phyloP scores from a whole-genome alignment of 1,140 invertebrate species.

The Panagrolaimus sp. region DNA sequence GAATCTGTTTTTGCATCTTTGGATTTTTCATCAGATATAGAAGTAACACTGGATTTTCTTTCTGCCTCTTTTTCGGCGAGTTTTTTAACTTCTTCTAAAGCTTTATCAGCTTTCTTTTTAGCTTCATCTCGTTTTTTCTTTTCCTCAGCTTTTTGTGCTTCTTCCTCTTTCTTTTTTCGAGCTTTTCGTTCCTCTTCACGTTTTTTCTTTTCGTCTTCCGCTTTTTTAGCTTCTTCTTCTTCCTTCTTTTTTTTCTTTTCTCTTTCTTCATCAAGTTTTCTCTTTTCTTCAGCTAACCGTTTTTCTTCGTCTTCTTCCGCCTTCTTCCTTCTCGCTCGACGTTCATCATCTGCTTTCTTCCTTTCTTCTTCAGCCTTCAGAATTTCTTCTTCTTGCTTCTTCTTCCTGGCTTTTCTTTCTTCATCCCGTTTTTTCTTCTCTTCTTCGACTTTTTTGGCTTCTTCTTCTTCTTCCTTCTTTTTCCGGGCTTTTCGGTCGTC shows the following conservation, averaged over 20 bases:
- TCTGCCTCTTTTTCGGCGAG: too few species aligned
- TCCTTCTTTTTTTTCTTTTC: too few species aligned
- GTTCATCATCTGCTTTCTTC: neutral
- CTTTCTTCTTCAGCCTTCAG: slow-evolving; percentile 11
- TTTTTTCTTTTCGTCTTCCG: neutral
- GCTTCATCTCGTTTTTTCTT: too few species aligned
- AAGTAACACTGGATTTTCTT: too few species aligned
- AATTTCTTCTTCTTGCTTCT: neutral
- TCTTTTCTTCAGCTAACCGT: neutral
- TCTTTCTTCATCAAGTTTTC: neutral
- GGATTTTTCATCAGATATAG: too few species aligned
- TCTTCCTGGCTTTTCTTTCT: slow-evolving; percentile 8
- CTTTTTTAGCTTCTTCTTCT: too few species aligned
- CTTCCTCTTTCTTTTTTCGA: too few species aligned
- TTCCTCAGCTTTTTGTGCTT: too few species aligned
- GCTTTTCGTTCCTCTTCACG: neutral
- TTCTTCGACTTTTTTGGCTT: neutral
- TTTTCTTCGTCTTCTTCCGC: slow-evolving; percentile 1
- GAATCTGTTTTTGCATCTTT: too few species aligned
- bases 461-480: slow-evolving; percentile 1
- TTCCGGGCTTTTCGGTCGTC: neutral
- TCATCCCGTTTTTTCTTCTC: neutral
- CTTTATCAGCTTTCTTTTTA: too few species aligned
- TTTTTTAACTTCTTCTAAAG: too few species aligned
- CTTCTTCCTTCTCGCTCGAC: neutral